phyloP scores from a whole-genome alignment of 1,140 invertebrate species.

The Plodia interpunctella region DNA sequence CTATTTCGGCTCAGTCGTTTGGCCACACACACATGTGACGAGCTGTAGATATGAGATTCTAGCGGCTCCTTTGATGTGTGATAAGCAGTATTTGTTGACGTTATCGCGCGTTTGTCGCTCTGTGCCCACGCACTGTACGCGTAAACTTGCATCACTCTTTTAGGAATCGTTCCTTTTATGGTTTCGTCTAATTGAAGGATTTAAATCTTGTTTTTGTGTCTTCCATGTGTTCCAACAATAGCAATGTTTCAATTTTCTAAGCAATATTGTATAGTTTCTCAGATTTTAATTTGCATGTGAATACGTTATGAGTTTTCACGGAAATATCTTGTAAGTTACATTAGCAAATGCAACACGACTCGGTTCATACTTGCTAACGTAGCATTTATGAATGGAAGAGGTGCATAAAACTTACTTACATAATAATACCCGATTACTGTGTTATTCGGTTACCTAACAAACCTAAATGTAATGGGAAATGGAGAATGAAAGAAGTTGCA shows the following conservation, averaged over 20 bases:
- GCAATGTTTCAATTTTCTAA: not conserved
- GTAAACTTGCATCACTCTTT: conserved; percentile 17
- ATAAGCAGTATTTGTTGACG: conserved; percentile 27
- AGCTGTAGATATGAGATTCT: not conserved
- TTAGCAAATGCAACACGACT: not conserved
- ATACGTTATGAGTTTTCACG: conserved; percentile 11
- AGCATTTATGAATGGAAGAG: not conserved
- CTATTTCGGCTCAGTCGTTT: not conserved
- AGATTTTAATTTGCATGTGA: not conserved
- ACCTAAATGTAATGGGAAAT: no score
- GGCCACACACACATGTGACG: not conserved
- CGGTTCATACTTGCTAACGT: not conserved
- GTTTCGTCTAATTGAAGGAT: not conserved
- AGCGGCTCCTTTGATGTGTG: conserved; percentile 29
- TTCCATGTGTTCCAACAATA: not conserved
- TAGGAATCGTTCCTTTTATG: conserved; percentile 3
- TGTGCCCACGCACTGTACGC: conserved; percentile 19
- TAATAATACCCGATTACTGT: not conserved
- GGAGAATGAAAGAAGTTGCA: no score
- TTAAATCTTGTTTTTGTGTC: not conserved
- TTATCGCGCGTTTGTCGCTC: conserved; percentile 31
- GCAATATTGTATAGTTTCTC: not conserved
- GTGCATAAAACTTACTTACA: not conserved
- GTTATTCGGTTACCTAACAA: no score
- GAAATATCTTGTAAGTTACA: conserved; percentile 2